A percentile compares a stretch with the other conserved stretches of the same genome.
Conservation (phyloP, 2,888 invertebrate species). For the Lasius platythorax region DNA sequence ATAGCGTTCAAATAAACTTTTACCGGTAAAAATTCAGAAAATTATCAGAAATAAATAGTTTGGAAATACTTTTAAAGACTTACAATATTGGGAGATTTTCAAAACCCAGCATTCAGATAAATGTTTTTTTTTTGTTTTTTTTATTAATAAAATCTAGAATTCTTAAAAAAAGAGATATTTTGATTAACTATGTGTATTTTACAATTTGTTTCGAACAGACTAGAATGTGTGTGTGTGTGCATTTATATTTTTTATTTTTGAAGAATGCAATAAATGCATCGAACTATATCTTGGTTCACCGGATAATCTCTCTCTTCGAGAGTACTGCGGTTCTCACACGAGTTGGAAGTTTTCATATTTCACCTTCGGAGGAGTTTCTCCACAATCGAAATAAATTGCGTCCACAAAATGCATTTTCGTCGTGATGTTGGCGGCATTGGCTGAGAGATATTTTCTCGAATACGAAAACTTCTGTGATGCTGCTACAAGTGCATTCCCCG, state of each 20-base stretch:
- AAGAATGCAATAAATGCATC: constrained; percentile 34
- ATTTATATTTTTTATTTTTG: constrained; percentile 20
- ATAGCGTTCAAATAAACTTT: background rate
- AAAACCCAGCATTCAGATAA: background rate
- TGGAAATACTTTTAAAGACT: background rate
- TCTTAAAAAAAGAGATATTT: background rate
- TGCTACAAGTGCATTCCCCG: background rate
- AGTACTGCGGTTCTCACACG: constrained; percentile 1
- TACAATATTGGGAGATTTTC: background rate
- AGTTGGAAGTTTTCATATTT: constrained; percentile 51
- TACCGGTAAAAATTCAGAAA: background rate
- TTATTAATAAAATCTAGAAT: background rate
- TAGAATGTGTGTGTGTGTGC: background rate
- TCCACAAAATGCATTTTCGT: constrained; percentile 51
- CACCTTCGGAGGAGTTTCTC: constrained; percentile 44
- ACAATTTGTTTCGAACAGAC: background rate
- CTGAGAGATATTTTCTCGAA: constrained; percentile 46
- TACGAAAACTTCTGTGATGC: constrained; percentile 41
- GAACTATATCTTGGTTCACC: constrained; percentile 28
- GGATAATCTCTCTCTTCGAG: constrained; percentile 15
- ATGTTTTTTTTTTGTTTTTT: background rate
- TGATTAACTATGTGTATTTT: background rate
- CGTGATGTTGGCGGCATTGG: constrained; percentile 28
- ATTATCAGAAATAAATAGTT: too few relatives aligned
- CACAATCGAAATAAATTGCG: constrained; percentile 56